These are phyloP conservation scores for Phengaris arion DNA, from an alignment of 2,888 invertebrate genomes.

Conservation along the genomic window DNA sequence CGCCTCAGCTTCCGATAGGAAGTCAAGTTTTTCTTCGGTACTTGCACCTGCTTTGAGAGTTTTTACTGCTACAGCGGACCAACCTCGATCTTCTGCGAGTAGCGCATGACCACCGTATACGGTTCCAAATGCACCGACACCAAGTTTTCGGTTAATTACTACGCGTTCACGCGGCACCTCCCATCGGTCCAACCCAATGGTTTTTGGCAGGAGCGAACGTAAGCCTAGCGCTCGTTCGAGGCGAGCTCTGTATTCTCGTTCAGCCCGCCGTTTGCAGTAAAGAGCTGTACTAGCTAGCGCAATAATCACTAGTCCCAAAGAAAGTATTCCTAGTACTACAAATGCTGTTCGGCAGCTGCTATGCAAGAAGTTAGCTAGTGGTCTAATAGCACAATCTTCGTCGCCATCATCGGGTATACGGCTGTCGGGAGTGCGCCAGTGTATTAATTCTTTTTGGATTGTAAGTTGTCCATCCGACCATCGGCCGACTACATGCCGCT, in stretches of 20 bases:
- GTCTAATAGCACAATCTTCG: conserved; percentile 83
- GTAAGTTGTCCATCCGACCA: conserved; percentile 88
- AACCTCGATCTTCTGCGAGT: conserved; percentile 79
- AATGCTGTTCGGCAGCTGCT: conserved; percentile 87
- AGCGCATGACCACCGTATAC: conserved; percentile 95
- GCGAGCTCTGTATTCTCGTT: conserved; percentile 55
- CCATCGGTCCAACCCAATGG: conserved; percentile 87
- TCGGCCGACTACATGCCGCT: conserved; percentile 82
- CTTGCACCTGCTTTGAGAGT: conserved; percentile 90
- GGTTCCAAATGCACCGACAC: conserved; percentile 95
- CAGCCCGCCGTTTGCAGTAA: conserved; percentile 57
- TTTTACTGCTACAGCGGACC: conserved; percentile 93
- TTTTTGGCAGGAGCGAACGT: conserved; percentile 54
- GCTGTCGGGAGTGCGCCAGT: conserved; percentile 82
- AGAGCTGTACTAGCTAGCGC: conserved; percentile 52
- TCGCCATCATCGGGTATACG: conserved; percentile 84
- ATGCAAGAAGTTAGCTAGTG: conserved; percentile 83
- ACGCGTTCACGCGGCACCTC: conserved; percentile 91
- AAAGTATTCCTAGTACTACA: conserved; percentile 57
- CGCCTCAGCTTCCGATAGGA: conserved; percentile 94
- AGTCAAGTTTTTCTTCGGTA: conserved; percentile 93
- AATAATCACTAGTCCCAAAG: conserved; percentile 49
- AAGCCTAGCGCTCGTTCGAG: conserved; percentile 54
- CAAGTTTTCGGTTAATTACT: conserved; percentile 90
- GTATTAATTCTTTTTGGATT: conserved; percentile 82